These are phyloP conservation scores for Cossypha dichroa DNA, from an alignment of 2,797 vertebrate species.

Conservation along the genomic window DNA sequence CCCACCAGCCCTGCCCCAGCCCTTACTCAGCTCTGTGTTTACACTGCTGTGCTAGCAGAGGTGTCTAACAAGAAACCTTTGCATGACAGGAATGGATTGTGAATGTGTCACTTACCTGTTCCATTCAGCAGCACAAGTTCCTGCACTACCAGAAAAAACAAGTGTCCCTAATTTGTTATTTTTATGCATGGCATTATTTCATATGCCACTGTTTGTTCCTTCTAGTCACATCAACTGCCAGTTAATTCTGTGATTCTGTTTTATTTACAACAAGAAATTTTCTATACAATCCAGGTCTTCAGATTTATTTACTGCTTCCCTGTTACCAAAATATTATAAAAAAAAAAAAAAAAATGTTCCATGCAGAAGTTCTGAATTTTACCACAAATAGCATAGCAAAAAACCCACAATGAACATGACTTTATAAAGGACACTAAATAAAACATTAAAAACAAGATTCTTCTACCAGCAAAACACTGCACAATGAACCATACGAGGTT, in stretches of 20 bases:
- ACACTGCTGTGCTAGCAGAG: not conserved
- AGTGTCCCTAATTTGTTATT: not conserved
- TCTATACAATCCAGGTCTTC: not conserved
- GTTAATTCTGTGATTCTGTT: not conserved
- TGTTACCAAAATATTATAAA: not conserved
- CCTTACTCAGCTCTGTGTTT: not conserved
- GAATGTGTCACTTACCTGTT: not conserved
- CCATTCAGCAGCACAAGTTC: not conserved
- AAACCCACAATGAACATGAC: not conserved
- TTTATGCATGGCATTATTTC: not conserved
- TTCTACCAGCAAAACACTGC: not conserved
- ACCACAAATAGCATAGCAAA: not conserved
- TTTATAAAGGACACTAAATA: not conserved
- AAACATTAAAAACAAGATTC: not conserved
- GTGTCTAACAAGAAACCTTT: not conserved
- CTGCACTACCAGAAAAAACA: not conserved
- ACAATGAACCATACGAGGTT: not conserved
- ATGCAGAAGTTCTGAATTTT: not conserved
- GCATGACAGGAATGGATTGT: not conserved
- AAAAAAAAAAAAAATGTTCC: not conserved
- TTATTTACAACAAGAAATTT: not conserved
- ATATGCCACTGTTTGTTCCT: not conserved
- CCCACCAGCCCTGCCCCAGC: accelerated
- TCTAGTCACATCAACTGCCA: not conserved
- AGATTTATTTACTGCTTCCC: not conserved